Base-by-base conservation (phyloP, 2,888 invertebrate species). In the Notodonta ziczac region DNA sequence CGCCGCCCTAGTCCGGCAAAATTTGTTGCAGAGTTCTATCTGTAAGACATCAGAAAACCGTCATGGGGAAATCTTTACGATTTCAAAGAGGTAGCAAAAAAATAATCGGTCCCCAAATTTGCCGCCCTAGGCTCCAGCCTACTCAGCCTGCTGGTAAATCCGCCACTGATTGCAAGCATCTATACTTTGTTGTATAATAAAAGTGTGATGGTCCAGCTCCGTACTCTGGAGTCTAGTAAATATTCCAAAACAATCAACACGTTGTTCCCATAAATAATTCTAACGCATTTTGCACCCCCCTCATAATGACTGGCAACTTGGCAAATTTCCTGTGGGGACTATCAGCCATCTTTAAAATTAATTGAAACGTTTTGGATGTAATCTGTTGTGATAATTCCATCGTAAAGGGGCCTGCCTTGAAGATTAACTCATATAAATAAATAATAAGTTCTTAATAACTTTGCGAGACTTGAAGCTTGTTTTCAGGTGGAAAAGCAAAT, bases 291-390 rank as follows among this genome's bases (percentile, higher is more conserved):
- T 68, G 69, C 72, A 57, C 73, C 72, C 74, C 72, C 65, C 24
- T 24, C 71, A 68, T 81, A 76, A 82, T 82, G 81, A 80, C 77
- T 77, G 72, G 79, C 77, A 80, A 76, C 76, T 82, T 72, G 63
- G 75, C 73, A 72, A 76, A 78, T 80, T 80, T 81, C 83, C 82
- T 74, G 71, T 65, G 82, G 80, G 82, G 70, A 77, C 76, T 76
- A 82, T 83, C 78, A 76, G 74, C 65, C 64, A 76, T 76, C 79
- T 83, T 80, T 73, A 76, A 82, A 83, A 82, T 83, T 83, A 83
- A 84, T 83, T 81, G 82, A 78, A 80, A 71, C 82, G 74, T 82
- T 84, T 81, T 69, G 77, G 72, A 66, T 70, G 67, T 75, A 80
- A 80, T 78, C 75, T 73, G 70, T 74, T 70, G 75, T 77, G 70